Percentiles rank a stretch among this genome's conserved stretches.
These are phyloP conservation scores for Herpetotheres cachinnans DNA, from an alignment of 2,113 vertebrate species.

Conservation along the genomic window DNA sequence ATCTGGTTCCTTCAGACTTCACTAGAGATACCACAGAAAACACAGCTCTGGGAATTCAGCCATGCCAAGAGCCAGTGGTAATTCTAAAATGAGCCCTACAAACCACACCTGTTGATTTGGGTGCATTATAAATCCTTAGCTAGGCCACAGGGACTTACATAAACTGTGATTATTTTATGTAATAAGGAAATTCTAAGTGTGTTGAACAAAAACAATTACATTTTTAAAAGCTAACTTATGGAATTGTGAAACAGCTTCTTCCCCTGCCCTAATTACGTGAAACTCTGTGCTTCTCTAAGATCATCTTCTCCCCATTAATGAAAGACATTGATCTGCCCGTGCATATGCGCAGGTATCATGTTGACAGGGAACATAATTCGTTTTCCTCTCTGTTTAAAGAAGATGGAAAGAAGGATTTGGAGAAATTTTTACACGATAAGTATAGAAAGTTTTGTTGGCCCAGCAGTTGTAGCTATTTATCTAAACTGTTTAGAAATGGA, in stretches of 20 bases:
- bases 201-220: neutral
- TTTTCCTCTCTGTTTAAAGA: neutral
- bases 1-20: slow-evolving; percentile 24
- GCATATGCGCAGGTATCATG: neutral
- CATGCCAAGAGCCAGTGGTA: neutral
- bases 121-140: neutral
- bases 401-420: neutral
- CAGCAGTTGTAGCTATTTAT: neutral
- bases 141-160: neutral
- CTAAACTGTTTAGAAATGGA: neutral
- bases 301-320: neutral
- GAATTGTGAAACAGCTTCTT: neutral
- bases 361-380: neutral
- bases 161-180: neutral
- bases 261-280: neutral
- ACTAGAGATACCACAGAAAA: neutral
- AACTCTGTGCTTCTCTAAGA: neutral
- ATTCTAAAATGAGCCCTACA: neutral
- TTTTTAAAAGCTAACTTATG: neutral
- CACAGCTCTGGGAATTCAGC: neutral
- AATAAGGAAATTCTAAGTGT: neutral
- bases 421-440: neutral
- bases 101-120: slow-evolving; percentile 20
- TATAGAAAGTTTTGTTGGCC: neutral
- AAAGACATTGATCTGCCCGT: neutral